Percentiles rank a stretch among this genome's conserved stretches.
Conservation (phyloP, 2,797 vertebrate genomes). For the Mustela erminea region DNA sequence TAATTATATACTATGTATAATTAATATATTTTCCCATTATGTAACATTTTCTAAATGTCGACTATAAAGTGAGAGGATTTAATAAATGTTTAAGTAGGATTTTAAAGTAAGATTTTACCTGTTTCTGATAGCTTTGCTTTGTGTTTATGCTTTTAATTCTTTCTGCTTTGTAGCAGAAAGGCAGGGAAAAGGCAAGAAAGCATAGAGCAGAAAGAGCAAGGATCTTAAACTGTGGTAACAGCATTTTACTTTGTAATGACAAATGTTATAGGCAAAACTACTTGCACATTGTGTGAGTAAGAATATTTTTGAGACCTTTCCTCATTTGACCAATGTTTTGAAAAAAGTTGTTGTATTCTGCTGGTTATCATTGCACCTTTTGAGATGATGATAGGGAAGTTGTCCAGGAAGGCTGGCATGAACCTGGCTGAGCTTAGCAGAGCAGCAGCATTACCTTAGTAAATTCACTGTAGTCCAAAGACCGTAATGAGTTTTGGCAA, state of each 20-base stretch:
- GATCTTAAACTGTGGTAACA: background rate
- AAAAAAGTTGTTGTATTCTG: background rate
- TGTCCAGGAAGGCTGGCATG: background rate
- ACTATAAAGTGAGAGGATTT: slow-evolving; percentile 9
- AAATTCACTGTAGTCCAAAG: background rate
- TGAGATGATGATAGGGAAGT: background rate
- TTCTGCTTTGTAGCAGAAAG: background rate
- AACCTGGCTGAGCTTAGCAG: background rate
- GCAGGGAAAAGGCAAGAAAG: background rate
- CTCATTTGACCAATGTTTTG: background rate
- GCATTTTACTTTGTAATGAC: slow-evolving; percentile 47
- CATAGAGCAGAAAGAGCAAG: background rate
- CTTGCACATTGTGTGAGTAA: background rate
- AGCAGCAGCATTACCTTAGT: background rate
- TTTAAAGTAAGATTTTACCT: slow-evolving; percentile 10
- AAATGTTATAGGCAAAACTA: background rate
- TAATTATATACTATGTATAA: background rate
- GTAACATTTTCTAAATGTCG: slow-evolving; percentile 10
- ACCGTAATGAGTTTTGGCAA: background rate
- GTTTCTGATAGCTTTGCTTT: background rate
- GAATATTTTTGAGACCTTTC: slow-evolving; percentile 22
- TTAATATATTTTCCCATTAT: background rate
- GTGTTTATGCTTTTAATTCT: slow-evolving; percentile 35
- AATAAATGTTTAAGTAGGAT: background rate
- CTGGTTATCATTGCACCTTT: background rate